A percentile compares a stretch with the other conserved stretches of the same genome.
These are phyloP conservation scores for Oreohelix idahoensis DNA, from an alignment of 1,140 invertebrate genomes.

Conservation along the genomic window DNA sequence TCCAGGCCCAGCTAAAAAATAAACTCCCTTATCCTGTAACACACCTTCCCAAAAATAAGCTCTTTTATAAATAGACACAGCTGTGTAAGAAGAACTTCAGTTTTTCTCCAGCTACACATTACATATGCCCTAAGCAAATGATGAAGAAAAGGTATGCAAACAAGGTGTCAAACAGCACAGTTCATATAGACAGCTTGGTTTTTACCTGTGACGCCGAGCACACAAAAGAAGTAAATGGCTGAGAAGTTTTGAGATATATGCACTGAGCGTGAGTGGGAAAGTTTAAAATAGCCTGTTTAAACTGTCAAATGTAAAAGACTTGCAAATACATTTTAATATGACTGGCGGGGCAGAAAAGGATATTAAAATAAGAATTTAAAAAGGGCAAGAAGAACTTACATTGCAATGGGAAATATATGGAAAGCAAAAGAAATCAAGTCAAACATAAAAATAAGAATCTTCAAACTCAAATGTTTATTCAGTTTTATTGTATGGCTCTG, in stretches of 20 bases:
- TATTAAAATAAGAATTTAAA: no score
- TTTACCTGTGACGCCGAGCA: neutral
- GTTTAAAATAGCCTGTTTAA: no score
- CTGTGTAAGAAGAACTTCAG: neutral
- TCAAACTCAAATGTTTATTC: no score
- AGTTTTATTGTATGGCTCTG: no score
- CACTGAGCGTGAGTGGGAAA: neutral
- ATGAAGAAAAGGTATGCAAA: constrained; percentile 8
- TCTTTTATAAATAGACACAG: neutral
- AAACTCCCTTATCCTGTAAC: neutral
- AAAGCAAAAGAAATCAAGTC: no score
- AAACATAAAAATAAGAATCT: no score
- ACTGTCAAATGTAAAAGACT: no score
- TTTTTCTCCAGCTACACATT: neutral
- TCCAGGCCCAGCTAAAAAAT: neutral
- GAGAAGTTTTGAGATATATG: neutral
- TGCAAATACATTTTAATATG: no score
- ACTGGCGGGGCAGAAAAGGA: no score
- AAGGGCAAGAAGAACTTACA: no score
- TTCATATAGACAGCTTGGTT: neutral
- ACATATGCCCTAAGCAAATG: neutral
- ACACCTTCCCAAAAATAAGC: neutral
- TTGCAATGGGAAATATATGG: no score
- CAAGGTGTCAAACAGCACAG: neutral
- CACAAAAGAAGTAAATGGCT: neutral